Conservation (phyloP, 2,797 vertebrate genomes). For the Takifugu rubripes region DNA sequence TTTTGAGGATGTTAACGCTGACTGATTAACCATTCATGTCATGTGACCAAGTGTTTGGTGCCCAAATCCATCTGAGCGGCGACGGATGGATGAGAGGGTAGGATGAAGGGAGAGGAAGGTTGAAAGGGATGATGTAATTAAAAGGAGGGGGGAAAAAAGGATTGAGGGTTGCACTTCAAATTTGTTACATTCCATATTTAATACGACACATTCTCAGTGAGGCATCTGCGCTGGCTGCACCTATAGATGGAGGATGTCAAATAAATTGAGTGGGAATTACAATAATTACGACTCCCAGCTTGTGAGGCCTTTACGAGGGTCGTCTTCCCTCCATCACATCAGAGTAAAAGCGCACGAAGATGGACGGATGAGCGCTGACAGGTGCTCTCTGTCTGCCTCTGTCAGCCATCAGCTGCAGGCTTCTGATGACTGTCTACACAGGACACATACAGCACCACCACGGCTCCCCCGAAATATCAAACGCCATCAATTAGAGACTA, state of each 20-base stretch:
- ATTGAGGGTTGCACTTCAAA: conserved; percentile 37
- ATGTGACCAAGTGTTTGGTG: conserved; percentile 51
- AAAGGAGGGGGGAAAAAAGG: conserved; percentile 25
- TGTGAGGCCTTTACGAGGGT: conserved; percentile 40
- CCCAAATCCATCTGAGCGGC: conserved; percentile 28
- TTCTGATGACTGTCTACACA: conserved; percentile 43
- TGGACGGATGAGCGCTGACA: conserved; percentile 58
- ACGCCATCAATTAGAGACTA: too few species aligned
- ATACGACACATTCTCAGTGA: conserved; percentile 34
- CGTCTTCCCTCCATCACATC: conserved; percentile 34
- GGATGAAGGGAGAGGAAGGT: conserved; percentile 18
- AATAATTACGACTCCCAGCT: conserved; percentile 59
- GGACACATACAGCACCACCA: neutral
- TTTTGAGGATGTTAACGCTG: conserved; percentile 60
- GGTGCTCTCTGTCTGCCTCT: conserved; percentile 49
- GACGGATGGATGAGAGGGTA: conserved; percentile 44
- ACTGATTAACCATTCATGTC: conserved; percentile 62
- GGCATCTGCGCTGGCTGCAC: conserved; percentile 39
- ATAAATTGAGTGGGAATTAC: conserved; percentile 57
- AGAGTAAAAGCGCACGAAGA: conserved; percentile 35
- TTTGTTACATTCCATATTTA: conserved; percentile 49
- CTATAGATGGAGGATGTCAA: conserved; percentile 48
- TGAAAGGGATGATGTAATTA: conserved; percentile 57
- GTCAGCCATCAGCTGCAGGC: conserved; percentile 40
- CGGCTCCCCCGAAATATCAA: neutral